Percentiles rank a stretch among this genome's conserved stretches.
Conservation (phyloP, 2,888 invertebrate genomes). For the Sesia apiformis region DNA sequence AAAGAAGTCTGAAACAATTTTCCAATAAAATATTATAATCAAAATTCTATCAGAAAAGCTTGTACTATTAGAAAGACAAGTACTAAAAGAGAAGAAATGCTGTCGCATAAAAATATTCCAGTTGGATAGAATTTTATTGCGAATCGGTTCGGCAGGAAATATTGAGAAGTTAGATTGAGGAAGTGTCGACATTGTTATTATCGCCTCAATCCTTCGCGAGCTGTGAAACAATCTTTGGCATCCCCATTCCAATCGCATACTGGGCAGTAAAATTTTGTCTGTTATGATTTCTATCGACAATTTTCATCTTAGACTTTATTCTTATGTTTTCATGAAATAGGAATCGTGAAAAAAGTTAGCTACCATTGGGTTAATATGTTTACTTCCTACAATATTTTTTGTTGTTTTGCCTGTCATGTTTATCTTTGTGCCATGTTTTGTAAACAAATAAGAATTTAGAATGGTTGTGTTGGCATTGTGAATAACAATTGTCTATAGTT, state of each 20-base stretch:
- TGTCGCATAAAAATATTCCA: constrained; percentile 23
- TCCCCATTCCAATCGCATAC: constrained; percentile 43
- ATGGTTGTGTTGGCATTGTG: too few relatives aligned
- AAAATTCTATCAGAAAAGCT: too few relatives aligned
- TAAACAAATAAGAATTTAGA: too few relatives aligned
- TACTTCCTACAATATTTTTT: too few relatives aligned
- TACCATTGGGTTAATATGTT: too few relatives aligned
- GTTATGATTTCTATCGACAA: constrained; percentile 51
- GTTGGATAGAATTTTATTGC: constrained; percentile 47
- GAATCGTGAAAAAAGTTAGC: too few relatives aligned
- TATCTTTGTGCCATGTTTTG: too few relatives aligned
- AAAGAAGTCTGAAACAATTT: too few relatives aligned
- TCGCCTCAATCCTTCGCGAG: constrained; percentile 51
- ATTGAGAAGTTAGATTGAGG: constrained; percentile 66
- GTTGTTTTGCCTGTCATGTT: too few relatives aligned
- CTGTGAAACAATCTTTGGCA: constrained; percentile 57
- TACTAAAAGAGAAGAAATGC: neutral
- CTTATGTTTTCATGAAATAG: neutral
- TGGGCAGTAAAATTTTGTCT: constrained; percentile 48
- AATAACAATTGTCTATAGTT: too few relatives aligned
- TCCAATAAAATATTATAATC: too few relatives aligned
- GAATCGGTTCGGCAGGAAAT: constrained; percentile 45
- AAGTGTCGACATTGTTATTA: constrained; percentile 70
- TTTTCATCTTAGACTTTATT: constrained; percentile 41
- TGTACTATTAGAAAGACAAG: too few relatives aligned